Conservation (phyloP, 2,113 vertebrate species). For the Ptyas mucosa region DNA sequence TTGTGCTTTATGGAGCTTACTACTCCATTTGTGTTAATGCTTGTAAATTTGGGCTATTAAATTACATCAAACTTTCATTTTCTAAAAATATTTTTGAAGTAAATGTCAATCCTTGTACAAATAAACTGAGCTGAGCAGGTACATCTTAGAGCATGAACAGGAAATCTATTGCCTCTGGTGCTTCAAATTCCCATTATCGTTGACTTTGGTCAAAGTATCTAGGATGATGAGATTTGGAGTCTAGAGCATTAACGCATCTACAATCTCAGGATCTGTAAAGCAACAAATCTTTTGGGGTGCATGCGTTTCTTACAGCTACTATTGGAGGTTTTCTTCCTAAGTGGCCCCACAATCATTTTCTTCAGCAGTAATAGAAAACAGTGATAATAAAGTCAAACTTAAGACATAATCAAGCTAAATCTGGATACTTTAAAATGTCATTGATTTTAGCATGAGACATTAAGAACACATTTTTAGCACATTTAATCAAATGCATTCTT, state of each 20-base stretch:
- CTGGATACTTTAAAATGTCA: neutral
- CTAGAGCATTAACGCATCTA: neutral
- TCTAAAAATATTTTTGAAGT: neutral
- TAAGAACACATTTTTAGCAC: conserved; percentile 2
- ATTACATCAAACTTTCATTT: neutral
- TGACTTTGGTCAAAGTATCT: neutral
- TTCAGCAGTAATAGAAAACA: neutral
- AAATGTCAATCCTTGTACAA: neutral
- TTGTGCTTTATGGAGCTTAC: neutral
- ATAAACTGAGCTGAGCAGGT: neutral
- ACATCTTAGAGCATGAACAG: neutral
- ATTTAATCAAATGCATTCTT: conserved; percentile 2
- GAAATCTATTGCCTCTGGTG: neutral
- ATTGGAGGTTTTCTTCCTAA: neutral
- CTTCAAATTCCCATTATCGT: neutral
- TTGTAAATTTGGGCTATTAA: neutral
- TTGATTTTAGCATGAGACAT: neutral
- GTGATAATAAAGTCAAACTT: neutral
- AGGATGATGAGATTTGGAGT: neutral
- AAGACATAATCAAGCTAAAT: neutral
- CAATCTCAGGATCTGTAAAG: neutral
- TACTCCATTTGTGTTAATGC: neutral
- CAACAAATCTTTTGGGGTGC: neutral
- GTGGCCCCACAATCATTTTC: neutral
- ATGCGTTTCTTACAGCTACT: neutral